A percentile compares a stretch with the other conserved stretches of the same genome.
Evolutionary conservation across 2,888 invertebrate genomes (phyloP).

Genomic region (Holacanthella duospinosa): DNA sequence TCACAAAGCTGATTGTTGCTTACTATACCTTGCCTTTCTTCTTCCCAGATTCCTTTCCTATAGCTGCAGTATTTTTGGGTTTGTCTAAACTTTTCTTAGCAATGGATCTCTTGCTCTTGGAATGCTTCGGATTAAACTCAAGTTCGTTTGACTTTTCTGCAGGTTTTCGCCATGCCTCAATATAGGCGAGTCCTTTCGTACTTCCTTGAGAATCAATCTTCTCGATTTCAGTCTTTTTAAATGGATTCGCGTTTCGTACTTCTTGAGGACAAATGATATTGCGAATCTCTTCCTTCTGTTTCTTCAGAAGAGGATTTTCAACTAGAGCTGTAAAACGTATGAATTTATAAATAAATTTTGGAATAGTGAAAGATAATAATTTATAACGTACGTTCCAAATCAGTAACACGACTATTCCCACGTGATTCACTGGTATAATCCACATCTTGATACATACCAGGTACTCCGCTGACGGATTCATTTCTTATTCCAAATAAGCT

Average conservation of each 20-base stretch:
- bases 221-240: conserved; percentile 15
- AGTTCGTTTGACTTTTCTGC: conserved; percentile 23
- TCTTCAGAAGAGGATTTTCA: conserved; percentile 34
- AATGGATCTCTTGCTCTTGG: conserved; percentile 13
- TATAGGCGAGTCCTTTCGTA: conserved; percentile 23
- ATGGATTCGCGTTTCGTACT: conserved; percentile 17
- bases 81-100: no score
- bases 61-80: conserved; percentile 9
- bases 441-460: no score
- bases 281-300: conserved; percentile 33
- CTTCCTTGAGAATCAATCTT: neutral
- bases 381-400: no score
- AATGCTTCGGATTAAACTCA: conserved; percentile 28
- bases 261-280: conserved; percentile 17
- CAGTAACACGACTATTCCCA: no score
- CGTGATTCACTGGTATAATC: no score
- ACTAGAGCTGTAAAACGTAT: neutral
- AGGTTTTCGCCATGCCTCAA: conserved; percentile 35
- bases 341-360: no score
- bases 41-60: conserved; percentile 17
- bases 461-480: no score
- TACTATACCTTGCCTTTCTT: neutral
- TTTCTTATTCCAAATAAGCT: no score
- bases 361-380: no score
- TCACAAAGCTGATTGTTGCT: no score